A percentile compares a stretch with the other conserved stretches of the same genome.
Evolutionary conservation across 2,113 vertebrate species (phyloP).

Genomic region (Trematocara macrostoma): DNA sequence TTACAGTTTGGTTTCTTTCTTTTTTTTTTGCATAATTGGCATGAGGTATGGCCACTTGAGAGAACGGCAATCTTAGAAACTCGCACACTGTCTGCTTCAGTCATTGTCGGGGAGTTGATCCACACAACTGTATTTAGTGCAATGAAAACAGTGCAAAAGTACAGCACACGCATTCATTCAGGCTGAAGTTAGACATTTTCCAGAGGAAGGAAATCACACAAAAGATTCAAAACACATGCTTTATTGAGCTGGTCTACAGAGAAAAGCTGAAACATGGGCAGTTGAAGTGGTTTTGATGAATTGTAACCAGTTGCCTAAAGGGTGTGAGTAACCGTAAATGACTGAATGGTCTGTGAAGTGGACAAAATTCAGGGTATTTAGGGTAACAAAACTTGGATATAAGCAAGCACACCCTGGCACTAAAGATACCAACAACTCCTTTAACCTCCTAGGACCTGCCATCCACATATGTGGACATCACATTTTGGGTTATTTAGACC

Average conservation of each 20-base stretch:
- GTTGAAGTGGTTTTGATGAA: background rate
- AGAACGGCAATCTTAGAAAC: constrained; percentile 27
- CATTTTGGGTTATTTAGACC: too few relatives aligned
- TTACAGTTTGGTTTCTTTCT: constrained; percentile 18
- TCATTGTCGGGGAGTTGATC: constrained; percentile 24
- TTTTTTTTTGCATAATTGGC: constrained; percentile 43
- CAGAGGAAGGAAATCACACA: constrained; percentile 36
- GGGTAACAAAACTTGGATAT: background rate
- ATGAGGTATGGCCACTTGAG: constrained; percentile 45
- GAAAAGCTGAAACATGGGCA: background rate
- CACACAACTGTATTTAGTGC: constrained; percentile 1
- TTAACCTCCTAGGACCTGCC: too few relatives aligned
- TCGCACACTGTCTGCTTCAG: constrained; percentile 41
- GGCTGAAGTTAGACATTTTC: constrained; percentile 47
- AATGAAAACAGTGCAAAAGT: constrained; percentile 9
- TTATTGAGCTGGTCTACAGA: background rate
- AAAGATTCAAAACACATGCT: constrained; percentile 57
- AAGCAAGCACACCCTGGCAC: background rate
- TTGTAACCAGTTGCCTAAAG: background rate
- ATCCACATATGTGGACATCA: too few relatives aligned
- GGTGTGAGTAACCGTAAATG: background rate
- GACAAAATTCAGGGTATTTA: background rate
- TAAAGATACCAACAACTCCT: background rate
- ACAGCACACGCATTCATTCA: constrained; percentile 27
- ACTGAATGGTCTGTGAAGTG: background rate